A percentile compares a stretch with the other conserved stretches of the same genome.
These are phyloP conservation scores for Salticus scenicus DNA, from an alignment of 2,888 invertebrate species.

Conservation along the genomic window DNA sequence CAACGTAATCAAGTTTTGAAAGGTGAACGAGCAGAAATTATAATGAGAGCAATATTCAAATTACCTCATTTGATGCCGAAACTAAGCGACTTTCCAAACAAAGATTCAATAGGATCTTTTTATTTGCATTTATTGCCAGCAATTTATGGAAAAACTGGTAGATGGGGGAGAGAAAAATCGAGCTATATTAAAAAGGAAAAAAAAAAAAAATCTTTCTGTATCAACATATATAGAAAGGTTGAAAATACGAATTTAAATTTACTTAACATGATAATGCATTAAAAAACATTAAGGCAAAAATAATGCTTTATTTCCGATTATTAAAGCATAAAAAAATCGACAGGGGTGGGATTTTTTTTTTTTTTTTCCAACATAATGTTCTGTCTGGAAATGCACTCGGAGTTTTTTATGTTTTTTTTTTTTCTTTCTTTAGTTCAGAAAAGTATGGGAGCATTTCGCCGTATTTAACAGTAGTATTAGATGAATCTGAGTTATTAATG, in stretches of 20 bases:
- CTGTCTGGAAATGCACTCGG: neutral
- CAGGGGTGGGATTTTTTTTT: slow-evolving; percentile 50
- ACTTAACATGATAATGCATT: slow-evolving; percentile 57
- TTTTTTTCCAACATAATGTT: slow-evolving; percentile 12
- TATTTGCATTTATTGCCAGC: slow-evolving; percentile 65
- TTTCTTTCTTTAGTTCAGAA: slow-evolving; percentile 38
- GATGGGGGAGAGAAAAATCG: slow-evolving; percentile 34
- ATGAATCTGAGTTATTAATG: slow-evolving; percentile 30
- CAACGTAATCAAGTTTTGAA: slow-evolving; percentile 54
- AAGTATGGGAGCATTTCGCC: too few species aligned
- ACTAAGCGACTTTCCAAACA: slow-evolving; percentile 61
- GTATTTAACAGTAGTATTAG: too few species aligned
- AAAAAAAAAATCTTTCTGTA: slow-evolving; percentile 31
- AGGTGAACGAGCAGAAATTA: slow-evolving; percentile 40
- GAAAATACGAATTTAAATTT: slow-evolving; percentile 58
- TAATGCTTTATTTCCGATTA: slow-evolving; percentile 61
- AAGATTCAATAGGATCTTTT: slow-evolving; percentile 42
- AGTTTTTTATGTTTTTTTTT: slow-evolving; percentile 18
- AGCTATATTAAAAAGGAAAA: slow-evolving; percentile 31
- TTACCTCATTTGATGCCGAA: slow-evolving; percentile 49
- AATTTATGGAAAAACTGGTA: slow-evolving; percentile 42
- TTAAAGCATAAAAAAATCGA: slow-evolving; percentile 42
- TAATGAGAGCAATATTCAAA: slow-evolving; percentile 68
- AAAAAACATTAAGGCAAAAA: slow-evolving; percentile 70
- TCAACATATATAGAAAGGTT: slow-evolving; percentile 21